Conservation (phyloP, 2,888 invertebrate species). For the Acleris cristana region DNA sequence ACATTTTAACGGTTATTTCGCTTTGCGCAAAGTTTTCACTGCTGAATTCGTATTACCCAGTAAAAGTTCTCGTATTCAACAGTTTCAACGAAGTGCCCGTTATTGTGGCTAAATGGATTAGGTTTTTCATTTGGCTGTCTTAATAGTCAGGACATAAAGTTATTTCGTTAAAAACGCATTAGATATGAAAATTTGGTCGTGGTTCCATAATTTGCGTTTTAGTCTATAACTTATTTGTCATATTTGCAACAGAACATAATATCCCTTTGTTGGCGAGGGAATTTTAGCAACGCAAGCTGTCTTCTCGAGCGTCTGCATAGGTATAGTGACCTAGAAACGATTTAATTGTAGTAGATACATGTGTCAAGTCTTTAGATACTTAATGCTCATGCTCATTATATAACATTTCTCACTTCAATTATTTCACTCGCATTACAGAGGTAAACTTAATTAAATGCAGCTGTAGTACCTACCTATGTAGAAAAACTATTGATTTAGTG, state of each 20-base stretch:
- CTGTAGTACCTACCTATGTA: too few relatives aligned
- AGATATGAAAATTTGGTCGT: neutral
- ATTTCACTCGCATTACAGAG: neutral
- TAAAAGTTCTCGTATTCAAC: conserved; percentile 22
- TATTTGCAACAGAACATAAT: neutral
- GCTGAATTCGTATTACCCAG: conserved; percentile 26
- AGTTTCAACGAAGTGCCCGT: conserved; percentile 29
- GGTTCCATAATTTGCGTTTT: neutral
- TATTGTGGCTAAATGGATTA: conserved; percentile 25
- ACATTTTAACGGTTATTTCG: conserved; percentile 45
- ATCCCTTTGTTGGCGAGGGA: conserved; percentile 11
- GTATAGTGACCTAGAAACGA: conserved; percentile 30
- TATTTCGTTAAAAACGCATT: neutral
- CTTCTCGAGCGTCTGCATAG: conserved; percentile 21
- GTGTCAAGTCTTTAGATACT: conserved; percentile 26
- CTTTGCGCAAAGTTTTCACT: conserved; percentile 37
- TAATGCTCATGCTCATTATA: conserved; percentile 28
- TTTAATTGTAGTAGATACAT: conserved; percentile 34
- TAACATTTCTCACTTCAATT: conserved; percentile 21
- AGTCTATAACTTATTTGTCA: neutral
- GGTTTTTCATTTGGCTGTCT: conserved; percentile 7
- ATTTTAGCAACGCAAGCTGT: conserved; percentile 21
- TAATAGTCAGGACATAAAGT: neutral
- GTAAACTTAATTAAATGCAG: neutral
- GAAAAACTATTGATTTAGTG: too few relatives aligned